Percentiles rank a stretch among this genome's conserved stretches.
phyloP scores from a whole-genome alignment of 2,113 vertebrate genomes.

The Hymenochirus boettgeri region DNA sequence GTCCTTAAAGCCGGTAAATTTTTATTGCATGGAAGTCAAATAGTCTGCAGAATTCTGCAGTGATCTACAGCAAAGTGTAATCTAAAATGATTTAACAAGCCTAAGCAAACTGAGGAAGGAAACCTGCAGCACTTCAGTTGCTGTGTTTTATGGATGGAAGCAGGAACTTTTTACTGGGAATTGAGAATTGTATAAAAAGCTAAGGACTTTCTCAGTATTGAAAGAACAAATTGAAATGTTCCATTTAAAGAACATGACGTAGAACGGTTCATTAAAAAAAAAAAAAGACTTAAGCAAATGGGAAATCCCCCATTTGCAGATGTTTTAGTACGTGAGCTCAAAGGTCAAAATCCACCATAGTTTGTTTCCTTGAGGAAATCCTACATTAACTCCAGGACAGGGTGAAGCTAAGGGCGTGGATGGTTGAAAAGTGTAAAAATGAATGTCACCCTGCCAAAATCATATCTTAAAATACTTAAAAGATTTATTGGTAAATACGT shows the following conservation, averaged over 20 bases:
- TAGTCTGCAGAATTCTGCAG: slow-evolving; percentile 19
- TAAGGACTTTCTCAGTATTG: slow-evolving; percentile 11
- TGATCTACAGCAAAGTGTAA: slow-evolving; percentile 23
- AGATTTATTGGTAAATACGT: slow-evolving; percentile 25
- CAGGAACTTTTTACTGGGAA: not conserved
- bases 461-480: slow-evolving; percentile 41
- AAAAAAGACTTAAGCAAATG: slow-evolving; percentile 14
- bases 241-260: slow-evolving; percentile 21
- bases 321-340: slow-evolving; percentile 28
- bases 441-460: slow-evolving; percentile 34
- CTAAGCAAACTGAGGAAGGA: slow-evolving; percentile 22
- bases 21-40: slow-evolving; percentile 29
- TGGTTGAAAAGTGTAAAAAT: slow-evolving; percentile 39
- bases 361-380: slow-evolving; percentile 38
- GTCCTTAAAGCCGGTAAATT: slow-evolving; percentile 16
- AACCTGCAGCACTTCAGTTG: slow-evolving; percentile 18
- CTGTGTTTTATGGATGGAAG: slow-evolving; percentile 26
- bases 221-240: slow-evolving; percentile 12
- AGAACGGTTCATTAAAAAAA: slow-evolving; percentile 29
- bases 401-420: slow-evolving; percentile 34
- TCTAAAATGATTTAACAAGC: slow-evolving; percentile 28
- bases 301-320: slow-evolving; percentile 16
- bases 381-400: slow-evolving; percentile 24
- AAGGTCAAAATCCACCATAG: slow-evolving; percentile 28
- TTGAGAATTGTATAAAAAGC: slow-evolving; percentile 15